phyloP scores from a whole-genome alignment of 2,113 vertebrate genomes.

The Xyrauchen texanus region DNA sequence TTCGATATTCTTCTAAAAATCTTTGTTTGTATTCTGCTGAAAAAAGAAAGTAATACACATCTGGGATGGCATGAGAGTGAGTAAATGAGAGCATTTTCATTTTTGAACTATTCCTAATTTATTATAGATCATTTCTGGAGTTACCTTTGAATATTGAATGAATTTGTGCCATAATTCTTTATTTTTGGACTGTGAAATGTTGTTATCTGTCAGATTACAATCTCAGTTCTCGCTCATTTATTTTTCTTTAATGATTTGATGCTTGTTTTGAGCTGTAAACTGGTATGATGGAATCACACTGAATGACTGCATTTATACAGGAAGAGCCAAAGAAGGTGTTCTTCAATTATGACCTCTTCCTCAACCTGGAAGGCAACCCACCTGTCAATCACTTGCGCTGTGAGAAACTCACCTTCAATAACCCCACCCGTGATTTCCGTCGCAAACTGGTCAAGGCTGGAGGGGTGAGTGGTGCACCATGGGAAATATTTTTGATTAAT shows the following conservation, averaged over 20 bases:
- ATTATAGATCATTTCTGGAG: not conserved
- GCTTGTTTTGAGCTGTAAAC: not conserved
- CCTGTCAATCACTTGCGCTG: constrained; percentile 98
- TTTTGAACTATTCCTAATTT: no score
- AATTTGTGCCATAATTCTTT: not conserved
- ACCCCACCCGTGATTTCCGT: constrained; percentile 96
- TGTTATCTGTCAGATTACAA: not conserved
- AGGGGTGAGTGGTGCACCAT: constrained; percentile 80
- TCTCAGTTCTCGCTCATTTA: not conserved
- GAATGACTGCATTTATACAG: constrained; percentile 64
- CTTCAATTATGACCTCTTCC: constrained; percentile 97
- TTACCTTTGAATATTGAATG: constrained; percentile 20
- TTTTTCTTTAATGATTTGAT: not conserved
- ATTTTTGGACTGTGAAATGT: not conserved
- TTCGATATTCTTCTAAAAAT: no score
- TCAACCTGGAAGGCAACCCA: constrained; percentile 97
- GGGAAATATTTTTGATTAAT: not conserved
- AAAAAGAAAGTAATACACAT: no score
- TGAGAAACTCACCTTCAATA: constrained; percentile 99
- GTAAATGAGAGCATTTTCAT: no score
- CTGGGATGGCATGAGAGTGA: no score
- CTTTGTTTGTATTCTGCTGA: no score
- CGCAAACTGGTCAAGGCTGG: constrained; percentile 94
- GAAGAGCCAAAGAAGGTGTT: constrained; percentile 96
- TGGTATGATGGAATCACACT: not conserved